Evolutionary conservation across 2,888 invertebrate genomes (phyloP).

Genomic region (Isoperla grammatica): DNA sequence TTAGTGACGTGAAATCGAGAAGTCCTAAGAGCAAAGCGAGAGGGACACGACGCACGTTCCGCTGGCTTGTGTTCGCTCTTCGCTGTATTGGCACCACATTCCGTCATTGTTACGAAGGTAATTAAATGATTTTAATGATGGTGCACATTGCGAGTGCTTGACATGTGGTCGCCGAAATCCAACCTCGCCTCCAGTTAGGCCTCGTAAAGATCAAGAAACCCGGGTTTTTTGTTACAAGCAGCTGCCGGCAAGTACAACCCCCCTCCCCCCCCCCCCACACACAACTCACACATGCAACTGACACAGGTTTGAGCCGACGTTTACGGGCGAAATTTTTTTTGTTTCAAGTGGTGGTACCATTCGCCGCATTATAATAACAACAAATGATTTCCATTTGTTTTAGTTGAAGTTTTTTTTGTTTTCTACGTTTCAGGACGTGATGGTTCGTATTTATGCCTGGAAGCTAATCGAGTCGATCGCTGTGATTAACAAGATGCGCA

Average conservation of each 20-base stretch:
- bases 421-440: neutral
- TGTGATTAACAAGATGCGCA: too few relatives aligned
- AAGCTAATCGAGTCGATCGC: too few relatives aligned
- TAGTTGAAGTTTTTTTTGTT: neutral
- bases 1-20: too few relatives aligned
- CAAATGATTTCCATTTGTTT: constrained; percentile 4
- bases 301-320: neutral
- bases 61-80: neutral
- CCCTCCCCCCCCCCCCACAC: neutral
- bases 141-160: constrained; percentile 3
- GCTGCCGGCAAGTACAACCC: constrained; percentile 5
- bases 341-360: constrained; percentile 3
- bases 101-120: constrained; percentile 4
- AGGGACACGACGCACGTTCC: too few relatives aligned
- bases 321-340: constrained; percentile 2
- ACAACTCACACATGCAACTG: neutral
- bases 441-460: too few relatives aligned
- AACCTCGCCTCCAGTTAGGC: neutral
- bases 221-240: constrained; percentile 7
- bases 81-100: neutral
- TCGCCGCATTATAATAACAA: constrained; percentile 7
- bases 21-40: too few relatives aligned
- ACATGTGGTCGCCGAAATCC: constrained; percentile 10
- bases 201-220: constrained; percentile 9
- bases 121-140: constrained; percentile 9